phyloP scores from a whole-genome alignment of 2,113 vertebrate genomes.

The Romanogobio albipinnatus region DNA sequence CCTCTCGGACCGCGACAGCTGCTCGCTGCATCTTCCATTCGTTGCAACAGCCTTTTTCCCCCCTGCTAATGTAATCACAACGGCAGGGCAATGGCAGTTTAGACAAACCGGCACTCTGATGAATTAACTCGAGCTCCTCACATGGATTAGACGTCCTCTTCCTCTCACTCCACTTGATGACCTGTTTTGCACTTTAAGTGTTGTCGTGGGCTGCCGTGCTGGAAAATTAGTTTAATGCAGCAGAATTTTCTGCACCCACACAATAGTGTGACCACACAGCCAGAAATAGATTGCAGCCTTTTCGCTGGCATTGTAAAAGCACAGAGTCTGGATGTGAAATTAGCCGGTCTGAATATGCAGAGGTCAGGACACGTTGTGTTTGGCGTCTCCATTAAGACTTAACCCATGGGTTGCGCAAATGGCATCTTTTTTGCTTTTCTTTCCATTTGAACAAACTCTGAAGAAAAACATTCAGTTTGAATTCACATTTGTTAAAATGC shows the following conservation, averaged over 20 bases:
- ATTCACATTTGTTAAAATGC: background rate
- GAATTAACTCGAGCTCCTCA: conserved; percentile 46
- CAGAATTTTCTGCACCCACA: conserved; percentile 42
- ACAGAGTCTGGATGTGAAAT: conserved; percentile 53
- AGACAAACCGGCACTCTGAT: conserved; percentile 38
- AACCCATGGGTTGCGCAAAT: conserved; percentile 42
- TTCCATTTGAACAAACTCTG: background rate
- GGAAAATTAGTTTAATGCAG: conserved; percentile 46
- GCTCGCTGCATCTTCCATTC: conserved; percentile 76
- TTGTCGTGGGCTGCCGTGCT: conserved; percentile 22
- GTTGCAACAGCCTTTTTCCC: conserved; percentile 70
- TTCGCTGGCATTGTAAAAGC: conserved; percentile 42
- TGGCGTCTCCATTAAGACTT: conserved; percentile 52
- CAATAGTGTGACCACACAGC: conserved; percentile 43
- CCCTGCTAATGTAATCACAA: conserved; percentile 61
- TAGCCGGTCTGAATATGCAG: conserved; percentile 48
- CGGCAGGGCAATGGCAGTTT: conserved; percentile 26
- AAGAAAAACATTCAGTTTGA: background rate
- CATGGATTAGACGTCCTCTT: conserved; percentile 40
- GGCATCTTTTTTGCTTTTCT: conserved; percentile 12
- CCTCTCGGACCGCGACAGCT: conserved; percentile 74
- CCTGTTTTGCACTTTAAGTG: conserved; percentile 28
- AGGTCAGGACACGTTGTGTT: conserved; percentile 48
- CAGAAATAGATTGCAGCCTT: conserved; percentile 45
- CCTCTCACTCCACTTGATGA: conserved; percentile 5